Evolutionary conservation across 2,888 invertebrate species (phyloP), one percentile per base, ranked within the genome.

Genomic region (Diabrotica balteata): DNA sequence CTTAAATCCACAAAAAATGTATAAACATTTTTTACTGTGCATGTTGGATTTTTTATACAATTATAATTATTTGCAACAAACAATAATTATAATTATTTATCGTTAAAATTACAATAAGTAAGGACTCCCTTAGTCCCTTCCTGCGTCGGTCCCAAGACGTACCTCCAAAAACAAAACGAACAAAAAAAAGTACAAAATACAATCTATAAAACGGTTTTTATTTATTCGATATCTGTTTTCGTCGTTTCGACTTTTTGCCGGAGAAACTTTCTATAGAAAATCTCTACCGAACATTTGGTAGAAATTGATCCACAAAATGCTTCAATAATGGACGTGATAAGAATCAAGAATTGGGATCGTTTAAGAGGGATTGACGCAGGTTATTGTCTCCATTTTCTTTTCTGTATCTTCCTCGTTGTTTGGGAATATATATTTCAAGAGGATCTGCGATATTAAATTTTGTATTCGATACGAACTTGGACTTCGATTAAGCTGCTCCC

Each of bases 291-390:
- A 75, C 75, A 75, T 78, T 77, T 76, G 76, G 70, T 70, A 67
- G 68, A 75, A 77, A 79, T 77, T 75, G 79, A 73, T 76, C 77
- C 76, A 77, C 77, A 79, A 79, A 77, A 75, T 63, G 78, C 75
- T 79, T 72, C 76, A 79, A 78, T 79, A 79, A 76, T 74, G 70
- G 77, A 79, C 79, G 79, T 79, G 79, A 77, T 72, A 63, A 72
- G 76, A 77, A 76, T 79, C 62, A 59, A 59, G 60, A 72, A 64
- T 55, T 66, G 60, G 59, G 50, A 64, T 55, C 68, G 63, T 66
- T 70, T 69, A 69, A 67, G 63, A 60, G 66, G 63, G 66, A 63
- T 63, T 58, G 63, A 57, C 57, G 63, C 63, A 22, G 63, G 61
- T 64, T 70, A 70, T 67, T 67, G 70, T 70, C 67, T 70, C 67